Evolutionary conservation across 2,113 vertebrate genomes (phyloP).

Genomic region (Thermophis baileyi): DNA sequence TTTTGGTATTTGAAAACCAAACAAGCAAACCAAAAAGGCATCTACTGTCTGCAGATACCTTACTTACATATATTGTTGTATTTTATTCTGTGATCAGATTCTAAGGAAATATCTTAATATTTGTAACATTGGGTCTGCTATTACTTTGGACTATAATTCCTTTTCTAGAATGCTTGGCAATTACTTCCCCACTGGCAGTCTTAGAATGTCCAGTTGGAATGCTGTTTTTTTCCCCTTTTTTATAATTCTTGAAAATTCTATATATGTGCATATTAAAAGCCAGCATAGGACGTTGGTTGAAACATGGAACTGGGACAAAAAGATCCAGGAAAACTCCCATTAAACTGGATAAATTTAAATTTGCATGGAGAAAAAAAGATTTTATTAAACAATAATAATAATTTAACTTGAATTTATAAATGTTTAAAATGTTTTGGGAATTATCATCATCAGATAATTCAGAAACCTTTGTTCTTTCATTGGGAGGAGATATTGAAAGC

Average conservation of each 20-base stretch:
- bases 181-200: not conserved
- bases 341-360: not conserved
- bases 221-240: not conserved
- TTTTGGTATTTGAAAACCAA: not conserved
- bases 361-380: not conserved
- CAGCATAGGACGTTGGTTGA: not conserved
- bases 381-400: not conserved
- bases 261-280: not conserved
- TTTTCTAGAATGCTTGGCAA: not conserved
- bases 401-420: not conserved
- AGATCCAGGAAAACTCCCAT: not conserved
- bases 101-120: not conserved
- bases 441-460: not conserved
- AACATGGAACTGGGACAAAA: not conserved
- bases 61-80: not conserved
- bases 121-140: not conserved
- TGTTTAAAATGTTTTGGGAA: not conserved
- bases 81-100: not conserved
- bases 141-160: not conserved
- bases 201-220: not conserved
- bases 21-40: not conserved
- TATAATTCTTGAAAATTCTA: not conserved
- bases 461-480: not conserved
- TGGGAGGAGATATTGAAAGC: not conserved
- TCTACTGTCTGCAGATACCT: not conserved